These are phyloP conservation scores for Limnodromus scolopaceus DNA, from an alignment of 2,797 vertebrate species.

Conservation along the genomic window DNA sequence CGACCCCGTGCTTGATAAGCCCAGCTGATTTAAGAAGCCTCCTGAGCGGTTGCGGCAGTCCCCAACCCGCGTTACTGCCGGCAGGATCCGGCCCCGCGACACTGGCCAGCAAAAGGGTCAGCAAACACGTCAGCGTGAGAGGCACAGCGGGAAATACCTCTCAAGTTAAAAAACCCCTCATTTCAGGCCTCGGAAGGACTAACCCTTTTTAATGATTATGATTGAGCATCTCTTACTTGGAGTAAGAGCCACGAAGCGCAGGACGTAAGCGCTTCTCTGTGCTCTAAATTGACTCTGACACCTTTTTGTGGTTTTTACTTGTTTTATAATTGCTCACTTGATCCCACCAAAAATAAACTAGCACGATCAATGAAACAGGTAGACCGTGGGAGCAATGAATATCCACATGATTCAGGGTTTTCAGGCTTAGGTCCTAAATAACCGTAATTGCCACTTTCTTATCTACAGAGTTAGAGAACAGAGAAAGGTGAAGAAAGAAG, in stretches of 20 bases:
- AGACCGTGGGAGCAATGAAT: constrained; percentile 25
- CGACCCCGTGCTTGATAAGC: fast-evolving
- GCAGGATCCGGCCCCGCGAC: background rate
- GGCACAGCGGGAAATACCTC: fast-evolving
- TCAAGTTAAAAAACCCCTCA: background rate
- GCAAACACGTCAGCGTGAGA: no score
- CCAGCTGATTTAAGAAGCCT: background rate
- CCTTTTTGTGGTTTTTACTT: constrained; percentile 17
- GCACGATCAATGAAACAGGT: constrained; percentile 22
- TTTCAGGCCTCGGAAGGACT: background rate
- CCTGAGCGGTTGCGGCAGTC: fast-evolving
- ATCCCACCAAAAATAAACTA: constrained; percentile 43
- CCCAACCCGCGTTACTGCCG: fast-evolving
- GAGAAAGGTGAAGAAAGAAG: background rate
- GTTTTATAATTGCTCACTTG: constrained; percentile 35
- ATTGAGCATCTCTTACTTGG: background rate
- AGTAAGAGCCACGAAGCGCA: fast-evolving
- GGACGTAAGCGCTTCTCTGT: background rate
- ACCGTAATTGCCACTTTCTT: constrained; percentile 10
- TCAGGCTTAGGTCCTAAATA: constrained; percentile 37
- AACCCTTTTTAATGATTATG: background rate
- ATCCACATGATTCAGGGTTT: constrained; percentile 36
- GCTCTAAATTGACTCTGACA: background rate
- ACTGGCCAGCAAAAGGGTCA: background rate
- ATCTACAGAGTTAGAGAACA: background rate